Evolutionary conservation across 2,888 invertebrate species (phyloP), one percentile per base, ranked within the genome.

Genomic region (Dusona sp.): DNA sequence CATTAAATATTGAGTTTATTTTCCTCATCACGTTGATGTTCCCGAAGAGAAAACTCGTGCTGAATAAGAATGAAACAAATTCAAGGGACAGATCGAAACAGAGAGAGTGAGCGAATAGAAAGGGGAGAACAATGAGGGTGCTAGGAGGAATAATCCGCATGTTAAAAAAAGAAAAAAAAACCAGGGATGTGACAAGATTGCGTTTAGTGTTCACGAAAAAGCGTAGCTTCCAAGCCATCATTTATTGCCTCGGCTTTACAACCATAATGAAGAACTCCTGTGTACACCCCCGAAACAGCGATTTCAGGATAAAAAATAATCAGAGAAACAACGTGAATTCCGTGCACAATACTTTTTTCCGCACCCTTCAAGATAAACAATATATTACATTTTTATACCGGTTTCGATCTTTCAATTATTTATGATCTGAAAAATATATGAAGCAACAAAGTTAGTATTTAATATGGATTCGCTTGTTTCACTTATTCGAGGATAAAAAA

Each of bases 61-160:
- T 38, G 73, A 83, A 83, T 83, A 64, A 51, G 57, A 67, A 75
- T 84, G 79, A 84, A 48, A 79, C 68, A 22, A 67, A 48, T 29
- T 19, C 38, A 61, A 48, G 61, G 29, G 45, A 29, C n/a, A 45
- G 22, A 57, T 38, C 25, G 29, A 61, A 74, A 51, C 45, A 33
- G 45, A 48, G 19, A 29, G 25, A 54, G n/a, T n/a, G 38, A 22
- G 75, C 65, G 38, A 33, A 48, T n/a, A 33, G 1, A 33, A 54
- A 19, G 85, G 84, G 79, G 22, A 64, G 36, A 61, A 42, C 36
- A n/a, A 77, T 33, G 67, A 48, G 77, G 29, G 54, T 48, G 77
- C 54, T 51, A 19, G 61, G 4, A 42, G 25, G 64, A 75, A 64
- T 54, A 64, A 75, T 64, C 70, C 70, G 75, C 19, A 13, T 29